Conservation (phyloP, 2,797 vertebrate species). For the Pterois miles region DNA sequence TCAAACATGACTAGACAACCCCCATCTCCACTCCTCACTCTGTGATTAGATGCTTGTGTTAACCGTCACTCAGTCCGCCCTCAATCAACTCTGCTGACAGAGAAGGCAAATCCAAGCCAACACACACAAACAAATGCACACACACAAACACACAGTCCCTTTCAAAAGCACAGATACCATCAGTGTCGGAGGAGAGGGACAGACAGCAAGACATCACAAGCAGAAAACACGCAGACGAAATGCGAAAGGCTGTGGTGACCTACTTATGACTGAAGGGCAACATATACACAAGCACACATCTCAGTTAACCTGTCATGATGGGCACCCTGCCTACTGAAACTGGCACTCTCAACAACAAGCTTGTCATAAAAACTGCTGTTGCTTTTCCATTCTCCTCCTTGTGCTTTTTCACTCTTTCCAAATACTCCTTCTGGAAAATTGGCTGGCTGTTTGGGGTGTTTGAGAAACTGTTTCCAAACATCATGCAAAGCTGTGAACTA, state of each 20-base stretch:
- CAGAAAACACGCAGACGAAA: conserved; percentile 18
- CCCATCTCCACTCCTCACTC: conserved; percentile 9
- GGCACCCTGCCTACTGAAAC: conserved; percentile 31
- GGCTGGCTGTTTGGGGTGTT: conserved; percentile 19
- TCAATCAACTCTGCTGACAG: conserved; percentile 15
- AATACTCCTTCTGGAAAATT: conserved; percentile 48
- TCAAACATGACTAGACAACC: conserved; percentile 21
- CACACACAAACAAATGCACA: not conserved
- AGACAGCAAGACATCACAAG: conserved; percentile 41
- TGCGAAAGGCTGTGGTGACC: conserved; percentile 24
- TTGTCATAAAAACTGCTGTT: conserved; percentile 22
- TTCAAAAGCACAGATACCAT: conserved; percentile 33
- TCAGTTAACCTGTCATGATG: conserved; percentile 39
- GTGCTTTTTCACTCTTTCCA: conserved; percentile 5
- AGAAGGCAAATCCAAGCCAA: not conserved
- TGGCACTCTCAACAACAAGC: conserved; percentile 38
- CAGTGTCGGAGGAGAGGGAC: conserved; percentile 20
- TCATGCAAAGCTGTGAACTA: conserved; percentile 40
- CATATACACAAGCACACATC: conserved; percentile 16
- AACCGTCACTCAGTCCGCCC: conserved; percentile 19
- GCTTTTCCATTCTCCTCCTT: conserved; percentile 42
- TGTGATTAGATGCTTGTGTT: conserved; percentile 7
- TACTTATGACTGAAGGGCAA: conserved; percentile 32
- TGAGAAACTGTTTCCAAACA: conserved; percentile 39
- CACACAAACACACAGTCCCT: not conserved